These are phyloP conservation scores for Amphiprion percula DNA, from an alignment of 2,113 vertebrate genomes.

Conservation along the genomic window DNA sequence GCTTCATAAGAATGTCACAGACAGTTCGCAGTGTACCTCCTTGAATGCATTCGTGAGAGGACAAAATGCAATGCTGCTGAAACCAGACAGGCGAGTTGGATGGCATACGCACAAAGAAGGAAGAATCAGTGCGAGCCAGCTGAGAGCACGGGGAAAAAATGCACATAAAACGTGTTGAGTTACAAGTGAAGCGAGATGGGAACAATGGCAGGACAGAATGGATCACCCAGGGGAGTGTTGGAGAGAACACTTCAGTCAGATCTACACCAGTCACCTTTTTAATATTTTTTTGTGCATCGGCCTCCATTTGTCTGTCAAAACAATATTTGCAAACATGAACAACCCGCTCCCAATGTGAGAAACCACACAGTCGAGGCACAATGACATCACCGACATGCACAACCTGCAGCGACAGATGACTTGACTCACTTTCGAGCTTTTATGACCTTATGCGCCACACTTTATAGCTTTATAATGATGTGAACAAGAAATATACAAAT, in stretches of 20 bases:
- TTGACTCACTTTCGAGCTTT: conserved; percentile 7
- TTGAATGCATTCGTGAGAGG: not conserved
- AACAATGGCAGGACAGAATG: conserved; percentile 40
- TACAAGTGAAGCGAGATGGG: conserved; percentile 34
- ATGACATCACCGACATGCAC: conserved; percentile 15
- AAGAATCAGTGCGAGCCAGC: conserved; percentile 6
- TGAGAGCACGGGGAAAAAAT: conserved; percentile 33
- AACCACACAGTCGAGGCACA: not conserved
- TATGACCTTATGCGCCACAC: not conserved
- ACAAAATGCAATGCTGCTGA: conserved; percentile 31
- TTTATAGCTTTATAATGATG: too few relatives aligned
- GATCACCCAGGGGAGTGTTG: not conserved
- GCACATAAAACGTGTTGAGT: conserved; percentile 32
- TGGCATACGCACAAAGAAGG: conserved; percentile 25
- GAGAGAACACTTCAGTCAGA: conserved; percentile 14
- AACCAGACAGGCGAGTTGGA: conserved; percentile 67
- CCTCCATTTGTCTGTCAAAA: conserved; percentile 47
- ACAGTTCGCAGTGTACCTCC: not conserved
- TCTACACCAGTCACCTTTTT: not conserved
- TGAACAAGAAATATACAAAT: not conserved
- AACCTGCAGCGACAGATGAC: conserved; percentile 1
- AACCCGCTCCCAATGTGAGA: conserved; percentile 4
- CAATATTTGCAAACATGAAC: conserved; percentile 43
- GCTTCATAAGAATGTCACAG: conserved; percentile 3
- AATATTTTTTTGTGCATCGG: not conserved